Conservation (phyloP, 2,888 invertebrate genomes). For the Lasius platythorax region DNA sequence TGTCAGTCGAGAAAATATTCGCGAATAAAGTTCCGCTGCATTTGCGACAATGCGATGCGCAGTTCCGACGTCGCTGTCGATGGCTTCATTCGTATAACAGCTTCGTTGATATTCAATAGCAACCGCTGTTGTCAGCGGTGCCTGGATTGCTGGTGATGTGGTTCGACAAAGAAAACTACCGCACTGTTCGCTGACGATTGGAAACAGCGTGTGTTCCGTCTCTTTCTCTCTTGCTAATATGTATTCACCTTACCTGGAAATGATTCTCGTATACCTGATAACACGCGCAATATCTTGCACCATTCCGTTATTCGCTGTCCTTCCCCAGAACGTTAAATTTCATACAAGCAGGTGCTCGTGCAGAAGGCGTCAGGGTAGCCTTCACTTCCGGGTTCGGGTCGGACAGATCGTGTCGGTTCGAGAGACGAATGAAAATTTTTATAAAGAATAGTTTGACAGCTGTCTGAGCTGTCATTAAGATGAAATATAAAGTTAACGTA, state of each 20-base stretch:
- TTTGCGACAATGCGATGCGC: slow-evolving; percentile 15
- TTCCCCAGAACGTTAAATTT: slow-evolving; percentile 29
- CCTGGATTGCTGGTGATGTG: slow-evolving; percentile 43
- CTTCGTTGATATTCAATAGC: slow-evolving; percentile 45
- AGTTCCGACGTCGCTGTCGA: slow-evolving; percentile 59
- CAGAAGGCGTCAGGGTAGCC: background rate
- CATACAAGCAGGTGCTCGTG: slow-evolving; percentile 24
- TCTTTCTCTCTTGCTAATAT: slow-evolving; percentile 26
- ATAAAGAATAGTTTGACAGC: background rate
- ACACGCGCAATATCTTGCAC: slow-evolving; percentile 3
- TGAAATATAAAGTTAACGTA: background rate
- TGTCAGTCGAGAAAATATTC: background rate
- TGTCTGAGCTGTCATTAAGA: background rate
- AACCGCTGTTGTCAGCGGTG: slow-evolving; percentile 40
- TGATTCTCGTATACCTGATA: slow-evolving; percentile 18
- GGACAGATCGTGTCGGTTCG: background rate
- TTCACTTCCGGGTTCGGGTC: background rate
- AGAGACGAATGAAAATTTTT: background rate
- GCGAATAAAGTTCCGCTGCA: background rate
- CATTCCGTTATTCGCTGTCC: background rate
- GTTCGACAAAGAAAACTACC: slow-evolving; percentile 60
- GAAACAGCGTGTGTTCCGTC: slow-evolving; percentile 16
- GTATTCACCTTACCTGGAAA: slow-evolving; percentile 18
- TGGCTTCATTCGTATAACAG: slow-evolving; percentile 33
- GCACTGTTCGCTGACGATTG: slow-evolving; percentile 52